A percentile compares a stretch with the other conserved stretches of the same genome.
phyloP scores from a whole-genome alignment of 2,113 vertebrate species.

The Megalops atlanticus region DNA sequence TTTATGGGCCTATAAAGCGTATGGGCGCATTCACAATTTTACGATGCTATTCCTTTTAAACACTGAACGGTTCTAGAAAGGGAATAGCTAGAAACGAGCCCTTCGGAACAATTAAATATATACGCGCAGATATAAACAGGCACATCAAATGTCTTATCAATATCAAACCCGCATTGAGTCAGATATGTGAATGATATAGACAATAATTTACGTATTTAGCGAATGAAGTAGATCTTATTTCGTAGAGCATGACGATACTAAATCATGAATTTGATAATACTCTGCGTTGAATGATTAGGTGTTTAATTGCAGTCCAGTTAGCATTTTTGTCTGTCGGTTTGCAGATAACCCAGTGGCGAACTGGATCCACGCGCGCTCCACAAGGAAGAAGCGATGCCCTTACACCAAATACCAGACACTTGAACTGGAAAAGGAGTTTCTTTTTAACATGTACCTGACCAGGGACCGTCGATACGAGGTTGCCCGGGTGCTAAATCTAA shows the following conservation, averaged over 20 bases:
- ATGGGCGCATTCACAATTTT: slow-evolving; percentile 40
- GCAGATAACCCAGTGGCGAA: slow-evolving; percentile 81
- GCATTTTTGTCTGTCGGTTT: slow-evolving; percentile 55
- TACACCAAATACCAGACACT: slow-evolving; percentile 86
- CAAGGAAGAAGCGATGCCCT: slow-evolving; percentile 83
- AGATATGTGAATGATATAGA: too few relatives aligned
- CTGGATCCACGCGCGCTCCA: slow-evolving; percentile 84
- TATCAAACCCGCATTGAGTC: too few relatives aligned
- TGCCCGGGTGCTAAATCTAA: slow-evolving; percentile 82
- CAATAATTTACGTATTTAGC: too few relatives aligned
- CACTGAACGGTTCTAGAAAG: slow-evolving; percentile 25
- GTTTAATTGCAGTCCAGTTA: slow-evolving; percentile 13
- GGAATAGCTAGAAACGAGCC: slow-evolving; percentile 8
- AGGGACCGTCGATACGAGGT: slow-evolving; percentile 86
- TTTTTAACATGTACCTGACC: slow-evolving; percentile 89
- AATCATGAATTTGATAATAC: not conserved
- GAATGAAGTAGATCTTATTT: too few relatives aligned
- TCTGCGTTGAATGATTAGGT: not conserved
- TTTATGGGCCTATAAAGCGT: slow-evolving; percentile 52
- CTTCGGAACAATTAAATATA: slow-evolving; percentile 19
- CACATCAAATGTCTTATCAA: too few relatives aligned
- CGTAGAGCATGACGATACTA: not conserved
- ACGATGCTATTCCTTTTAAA: slow-evolving; percentile 31
- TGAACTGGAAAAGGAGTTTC: slow-evolving; percentile 88
- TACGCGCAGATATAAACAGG: not conserved